phyloP scores from a whole-genome alignment of 2,113 vertebrate genomes.

The Holacanthus passer region DNA sequence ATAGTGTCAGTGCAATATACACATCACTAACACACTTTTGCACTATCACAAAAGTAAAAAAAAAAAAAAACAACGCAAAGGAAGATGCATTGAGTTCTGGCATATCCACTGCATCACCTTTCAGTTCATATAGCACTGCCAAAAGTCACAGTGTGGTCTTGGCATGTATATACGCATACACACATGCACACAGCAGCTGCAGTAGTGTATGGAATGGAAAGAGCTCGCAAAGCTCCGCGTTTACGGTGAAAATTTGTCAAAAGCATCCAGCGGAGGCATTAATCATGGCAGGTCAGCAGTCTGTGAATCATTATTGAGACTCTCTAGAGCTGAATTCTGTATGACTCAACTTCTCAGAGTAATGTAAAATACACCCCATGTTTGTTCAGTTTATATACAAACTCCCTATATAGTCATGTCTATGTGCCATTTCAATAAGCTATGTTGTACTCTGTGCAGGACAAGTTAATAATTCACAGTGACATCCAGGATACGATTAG shows the following conservation, averaged over 20 bases:
- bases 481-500: constrained; percentile 8
- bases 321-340: constrained; percentile 26
- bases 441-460: background rate
- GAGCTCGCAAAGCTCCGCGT: constrained; percentile 24
- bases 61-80: background rate
- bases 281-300: constrained; percentile 62
- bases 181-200: constrained; percentile 23
- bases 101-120: constrained; percentile 23
- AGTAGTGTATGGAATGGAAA: constrained; percentile 32
- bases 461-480: constrained; percentile 20
- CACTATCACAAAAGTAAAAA: background rate
- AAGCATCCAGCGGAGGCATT: constrained; percentile 51
- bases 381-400: constrained; percentile 26
- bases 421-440: constrained; percentile 11
- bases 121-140: constrained; percentile 11
- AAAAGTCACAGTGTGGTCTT: constrained; percentile 54
- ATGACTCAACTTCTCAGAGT: constrained; percentile 49
- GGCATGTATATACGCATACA: constrained; percentile 14
- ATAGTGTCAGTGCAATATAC: background rate
- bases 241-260: constrained; percentile 57
- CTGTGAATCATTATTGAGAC: constrained; percentile 64
- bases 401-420: constrained; percentile 5
- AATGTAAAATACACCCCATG: constrained; percentile 7
- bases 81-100: constrained; percentile 5
- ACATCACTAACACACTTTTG: background rate